A percentile compares a stretch with the other conserved stretches of the same genome.
These are phyloP conservation scores for Pentalonia nigronervosa DNA, from an alignment of 1,140 invertebrate genomes.

Conservation along the genomic window DNA sequence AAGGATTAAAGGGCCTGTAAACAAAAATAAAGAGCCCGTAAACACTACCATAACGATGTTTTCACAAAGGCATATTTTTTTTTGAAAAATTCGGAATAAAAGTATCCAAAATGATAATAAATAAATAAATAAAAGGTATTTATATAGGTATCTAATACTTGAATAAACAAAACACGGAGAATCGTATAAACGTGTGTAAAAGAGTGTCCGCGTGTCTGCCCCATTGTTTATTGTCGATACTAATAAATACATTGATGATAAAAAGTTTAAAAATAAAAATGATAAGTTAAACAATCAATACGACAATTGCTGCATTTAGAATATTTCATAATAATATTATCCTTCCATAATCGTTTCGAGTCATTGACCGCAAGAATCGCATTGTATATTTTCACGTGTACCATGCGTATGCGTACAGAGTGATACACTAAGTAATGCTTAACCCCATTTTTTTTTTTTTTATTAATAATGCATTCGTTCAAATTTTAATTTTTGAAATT, in stretches of 20 bases:
- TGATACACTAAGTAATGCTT: neutral
- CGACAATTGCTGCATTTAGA: neutral
- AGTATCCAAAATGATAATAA: neutral
- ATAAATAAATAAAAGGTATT: neutral
- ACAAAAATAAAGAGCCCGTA: too few species aligned
- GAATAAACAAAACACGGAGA: neutral
- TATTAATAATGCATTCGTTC: neutral
- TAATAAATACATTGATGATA: neutral
- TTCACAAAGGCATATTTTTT: too few species aligned
- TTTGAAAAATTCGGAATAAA: neutral
- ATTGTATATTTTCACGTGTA: neutral
- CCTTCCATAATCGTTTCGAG: neutral
- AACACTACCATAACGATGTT: too few species aligned
- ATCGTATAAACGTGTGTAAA: neutral
- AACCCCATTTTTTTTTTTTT: neutral
- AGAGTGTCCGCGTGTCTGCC: neutral
- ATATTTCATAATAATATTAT: neutral
- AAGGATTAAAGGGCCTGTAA: too few species aligned
- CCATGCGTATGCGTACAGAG: neutral
- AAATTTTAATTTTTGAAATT: neutral
- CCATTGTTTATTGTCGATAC: neutral
- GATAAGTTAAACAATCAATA: neutral
- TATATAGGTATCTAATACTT: neutral
- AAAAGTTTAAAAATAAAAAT: neutral
- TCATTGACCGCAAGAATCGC: neutral